Percentiles rank a stretch among this genome's conserved stretches.
These are phyloP conservation scores for Alviniconcha strummeri DNA, from an alignment of 2,888 invertebrate genomes.

Conservation along the genomic window DNA sequence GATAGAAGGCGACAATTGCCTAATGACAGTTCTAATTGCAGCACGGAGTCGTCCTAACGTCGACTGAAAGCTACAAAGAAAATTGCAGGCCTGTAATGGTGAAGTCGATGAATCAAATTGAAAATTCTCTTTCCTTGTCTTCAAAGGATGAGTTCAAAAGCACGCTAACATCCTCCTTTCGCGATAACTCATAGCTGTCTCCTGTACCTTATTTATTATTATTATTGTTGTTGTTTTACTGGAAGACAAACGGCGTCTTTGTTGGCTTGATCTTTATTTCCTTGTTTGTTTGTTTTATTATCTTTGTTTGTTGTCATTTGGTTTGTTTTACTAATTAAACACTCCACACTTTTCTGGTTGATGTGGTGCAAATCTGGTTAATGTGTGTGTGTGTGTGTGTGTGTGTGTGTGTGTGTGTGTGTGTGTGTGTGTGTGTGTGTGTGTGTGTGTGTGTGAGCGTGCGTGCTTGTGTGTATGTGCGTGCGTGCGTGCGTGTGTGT, in stretches of 20 bases:
- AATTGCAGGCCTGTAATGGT: background rate
- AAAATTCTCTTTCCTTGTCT: no score
- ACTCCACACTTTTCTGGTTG: no score
- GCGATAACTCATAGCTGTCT: background rate
- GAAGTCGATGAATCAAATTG: background rate
- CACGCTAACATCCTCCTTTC: background rate
- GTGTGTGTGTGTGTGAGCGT: background rate
- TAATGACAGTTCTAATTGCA: slow-evolving; percentile 4
- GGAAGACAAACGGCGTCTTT: no score
- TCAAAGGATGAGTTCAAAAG: no score
- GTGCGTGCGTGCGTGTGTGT: background rate
- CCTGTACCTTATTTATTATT: background rate
- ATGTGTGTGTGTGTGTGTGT: background rate
- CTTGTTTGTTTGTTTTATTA: no score
- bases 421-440: background rate
- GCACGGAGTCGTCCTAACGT: background rate
- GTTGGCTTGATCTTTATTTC: no score
- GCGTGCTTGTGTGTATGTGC: background rate
- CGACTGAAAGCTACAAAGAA: background rate
- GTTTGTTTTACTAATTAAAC: no score
- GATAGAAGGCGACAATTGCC: slow-evolving; percentile 9
- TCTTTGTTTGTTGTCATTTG: no score
- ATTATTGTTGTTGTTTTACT: no score
- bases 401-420: background rate
- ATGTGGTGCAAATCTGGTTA: no score